Base-by-base conservation (phyloP, 2,113 vertebrate genomes). In the Xiphias gladius region DNA sequence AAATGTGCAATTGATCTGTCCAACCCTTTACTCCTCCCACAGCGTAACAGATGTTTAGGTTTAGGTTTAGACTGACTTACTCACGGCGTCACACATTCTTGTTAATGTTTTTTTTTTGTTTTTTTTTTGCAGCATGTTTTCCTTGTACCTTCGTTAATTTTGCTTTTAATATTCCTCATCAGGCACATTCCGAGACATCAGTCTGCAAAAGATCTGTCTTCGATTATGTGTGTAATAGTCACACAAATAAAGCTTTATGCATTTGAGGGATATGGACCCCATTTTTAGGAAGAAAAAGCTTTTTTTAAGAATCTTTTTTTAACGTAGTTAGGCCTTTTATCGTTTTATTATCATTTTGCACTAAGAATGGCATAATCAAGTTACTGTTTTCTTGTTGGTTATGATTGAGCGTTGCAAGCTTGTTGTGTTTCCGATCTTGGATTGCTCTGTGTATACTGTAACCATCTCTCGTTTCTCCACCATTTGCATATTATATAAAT, bases 311-410 rank as follows among this genome's bases (percentile, higher is more conserved):
- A 64, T 73, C 50, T 13, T 69, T 71, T n/a, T 37, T 73, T 50
- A 48, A 62, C 68, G 32, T 84, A 83, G 82, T 68, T 86, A 83
- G 89, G 81, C 86, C 80, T 92, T 85, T 90, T 57, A 81, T 86
- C 64, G 17, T 88, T 82, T 83, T 87, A 75, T 80, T 89, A 77
- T 91, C 52, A 81, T 88, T 92, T 95, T 96, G 94, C 93, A 94
- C 93, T 95, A 95, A 94, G 92, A 94, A 93, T 89, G 89, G 93
- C 92, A 93, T 93, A 93, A 92, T 94, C 92, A 86, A 88, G 86
- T 93, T 92, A 92, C 94, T 94, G 92, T 94, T 92, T 75, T 89
- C 76, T 39, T 86, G 80, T 88, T 81, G 73, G 89, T 86, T 92
- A 76, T 90, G 87, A 91, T 88, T 86, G 85, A 89, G 83, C 81